Evolutionary conservation across 2,797 vertebrate genomes (phyloP).

Genomic region (Hoplostethus mediterraneus): DNA sequence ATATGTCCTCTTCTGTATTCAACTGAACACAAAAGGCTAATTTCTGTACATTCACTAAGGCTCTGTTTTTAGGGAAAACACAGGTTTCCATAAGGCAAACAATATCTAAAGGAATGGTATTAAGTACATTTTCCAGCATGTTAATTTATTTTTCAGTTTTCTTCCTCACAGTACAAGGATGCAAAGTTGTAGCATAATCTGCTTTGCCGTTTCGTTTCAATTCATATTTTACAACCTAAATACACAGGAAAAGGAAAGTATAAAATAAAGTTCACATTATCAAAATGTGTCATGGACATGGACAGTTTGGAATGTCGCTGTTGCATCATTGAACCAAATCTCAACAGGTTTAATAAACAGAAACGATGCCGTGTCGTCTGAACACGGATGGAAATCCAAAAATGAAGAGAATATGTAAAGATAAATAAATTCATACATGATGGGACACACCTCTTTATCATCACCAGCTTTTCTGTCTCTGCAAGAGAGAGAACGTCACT

Average conservation of each 20-base stretch:
- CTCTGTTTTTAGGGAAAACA: conserved; percentile 89
- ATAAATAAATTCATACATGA: conserved; percentile 88
- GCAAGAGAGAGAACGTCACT: neutral
- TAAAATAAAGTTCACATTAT: conserved; percentile 61
- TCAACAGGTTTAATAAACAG: conserved; percentile 56
- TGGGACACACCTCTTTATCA: conserved; percentile 54
- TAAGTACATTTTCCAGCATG: conserved; percentile 93
- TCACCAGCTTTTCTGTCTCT: neutral
- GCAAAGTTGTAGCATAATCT: conserved; percentile 85
- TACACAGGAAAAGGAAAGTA: conserved; percentile 66
- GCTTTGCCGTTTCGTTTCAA: conserved; percentile 64
- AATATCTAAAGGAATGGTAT: conserved; percentile 94
- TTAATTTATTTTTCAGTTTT: conserved; percentile 77
- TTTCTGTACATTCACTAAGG: conserved; percentile 96
- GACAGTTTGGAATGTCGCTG: conserved; percentile 50
- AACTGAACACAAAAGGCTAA: conserved; percentile 88
- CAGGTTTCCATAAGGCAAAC: conserved; percentile 94
- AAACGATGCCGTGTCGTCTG: conserved; percentile 56
- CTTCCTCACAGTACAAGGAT: conserved; percentile 85
- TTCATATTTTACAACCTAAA: conserved; percentile 68
- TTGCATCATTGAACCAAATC: conserved; percentile 39
- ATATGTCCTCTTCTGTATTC: conserved; percentile 91
- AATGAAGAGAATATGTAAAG: conserved; percentile 76
- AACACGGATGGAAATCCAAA: conserved; percentile 77
- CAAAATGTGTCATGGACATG: conserved; percentile 55